Evolutionary conservation across 2,113 vertebrate species (phyloP).

Genomic region (Callorhinus ursinus): DNA sequence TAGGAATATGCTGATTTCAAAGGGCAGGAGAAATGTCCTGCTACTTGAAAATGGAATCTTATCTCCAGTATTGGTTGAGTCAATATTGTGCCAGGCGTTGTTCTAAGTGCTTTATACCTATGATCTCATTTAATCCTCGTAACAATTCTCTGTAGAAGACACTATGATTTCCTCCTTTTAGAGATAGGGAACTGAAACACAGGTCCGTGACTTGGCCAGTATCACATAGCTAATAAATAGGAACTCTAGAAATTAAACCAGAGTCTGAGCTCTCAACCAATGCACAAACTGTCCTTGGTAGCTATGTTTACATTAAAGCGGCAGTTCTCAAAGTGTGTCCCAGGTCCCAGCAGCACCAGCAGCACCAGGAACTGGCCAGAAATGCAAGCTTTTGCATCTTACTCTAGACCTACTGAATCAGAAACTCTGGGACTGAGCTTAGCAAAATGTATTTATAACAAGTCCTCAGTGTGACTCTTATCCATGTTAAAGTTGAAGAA

Average conservation of each 20-base stretch:
- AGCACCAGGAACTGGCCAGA: background rate
- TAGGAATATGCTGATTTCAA: background rate
- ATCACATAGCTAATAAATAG: background rate
- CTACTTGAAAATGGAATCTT: background rate
- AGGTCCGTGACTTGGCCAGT: background rate
- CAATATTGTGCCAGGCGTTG: background rate
- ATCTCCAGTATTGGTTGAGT: background rate
- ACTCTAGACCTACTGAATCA: background rate
- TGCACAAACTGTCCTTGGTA: background rate
- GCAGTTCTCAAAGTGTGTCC: background rate
- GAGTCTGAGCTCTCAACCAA: background rate
- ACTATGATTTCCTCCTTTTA: background rate
- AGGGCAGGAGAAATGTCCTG: background rate
- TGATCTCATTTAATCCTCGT: background rate
- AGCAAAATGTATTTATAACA: background rate
- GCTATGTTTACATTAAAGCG: background rate
- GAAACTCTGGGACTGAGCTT: background rate
- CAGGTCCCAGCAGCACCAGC: background rate
- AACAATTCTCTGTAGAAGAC: background rate
- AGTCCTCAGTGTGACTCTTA: background rate
- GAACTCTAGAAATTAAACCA: background rate
- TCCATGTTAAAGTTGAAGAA: background rate
- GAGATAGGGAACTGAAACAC: background rate
- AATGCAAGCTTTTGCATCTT: background rate
- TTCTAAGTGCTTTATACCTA: background rate